Base-by-base conservation (phyloP, 1,140 invertebrate genomes). In the Monochamus saltuarius region DNA sequence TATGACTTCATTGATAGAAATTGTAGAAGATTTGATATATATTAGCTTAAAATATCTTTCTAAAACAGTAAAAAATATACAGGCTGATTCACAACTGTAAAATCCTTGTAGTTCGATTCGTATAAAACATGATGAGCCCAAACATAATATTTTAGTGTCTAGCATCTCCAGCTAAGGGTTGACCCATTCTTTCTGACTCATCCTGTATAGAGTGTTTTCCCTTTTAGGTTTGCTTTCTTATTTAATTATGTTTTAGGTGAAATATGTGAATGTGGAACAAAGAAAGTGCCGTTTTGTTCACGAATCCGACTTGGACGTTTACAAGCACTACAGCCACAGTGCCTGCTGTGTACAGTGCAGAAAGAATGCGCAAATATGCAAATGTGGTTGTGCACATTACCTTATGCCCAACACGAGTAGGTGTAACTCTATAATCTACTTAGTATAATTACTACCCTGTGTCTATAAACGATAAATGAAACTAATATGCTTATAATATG, bases 341-440 rank as follows among this genome's bases (percentile, higher is more conserved):
- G 84, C 85, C 0, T 88, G 87, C 65, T 84, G 84, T 0, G 85
- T 87, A 0, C 83, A 88, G 63, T 88, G 87, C 59, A 78, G 86
- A 22, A 85, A 83, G 64, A 78, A 83, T 51, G 82, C 83, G 0
- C 86, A 88, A 63, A 65, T 85, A 16, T 64, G 75, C 17, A 62
- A 81, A 1, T 89, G 87, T 65, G 85, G 85, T 60, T 89, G 87
- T 71, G 84, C 83, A 3, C 86, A 84, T 52, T 86, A 86, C 71
- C 79, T 87, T 53, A 85, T 85, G 66, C 87, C 86, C 0, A 85
- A 84, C 40, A 53, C 51, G 13, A 53, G 51, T 53, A n/a, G 40
- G 7, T 43, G n/a, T n/a, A 43, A n/a, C 8, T 40, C 4, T 40
- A 8, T 40, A 4, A 40, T 40, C 11, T 38, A 40, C n/a, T 40